Percentiles rank a stretch among this genome's conserved stretches.
Conservation (phyloP, 2,113 vertebrate species). For the Microcebus lehilahytsara region DNA sequence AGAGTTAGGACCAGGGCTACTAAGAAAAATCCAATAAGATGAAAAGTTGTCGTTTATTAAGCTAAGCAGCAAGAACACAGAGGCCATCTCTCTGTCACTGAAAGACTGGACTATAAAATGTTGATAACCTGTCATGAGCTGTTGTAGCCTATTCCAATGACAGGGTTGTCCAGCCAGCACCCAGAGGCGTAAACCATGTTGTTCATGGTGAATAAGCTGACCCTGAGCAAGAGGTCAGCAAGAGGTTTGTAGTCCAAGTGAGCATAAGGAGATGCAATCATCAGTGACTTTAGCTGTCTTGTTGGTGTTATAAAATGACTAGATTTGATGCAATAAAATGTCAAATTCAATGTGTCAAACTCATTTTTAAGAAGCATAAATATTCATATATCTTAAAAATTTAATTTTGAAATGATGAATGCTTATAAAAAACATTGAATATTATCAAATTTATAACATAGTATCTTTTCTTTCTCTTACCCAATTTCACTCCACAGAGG, state of each 20-base stretch:
- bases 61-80: neutral
- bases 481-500: neutral
- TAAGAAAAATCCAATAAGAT: neutral
- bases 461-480: neutral
- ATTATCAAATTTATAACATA: neutral
- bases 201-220: neutral
- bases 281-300: neutral
- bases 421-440: neutral
- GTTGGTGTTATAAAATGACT: neutral
- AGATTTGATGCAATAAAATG: neutral
- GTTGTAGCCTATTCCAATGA: neutral
- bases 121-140: neutral
- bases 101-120: neutral
- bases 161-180: neutral
- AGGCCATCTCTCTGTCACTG: neutral
- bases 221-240: neutral
- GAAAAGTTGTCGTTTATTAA: neutral
- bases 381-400: neutral
- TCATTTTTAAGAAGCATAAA: neutral
- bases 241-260: neutral
- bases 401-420: neutral
- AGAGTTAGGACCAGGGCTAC: neutral
- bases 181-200: neutral
- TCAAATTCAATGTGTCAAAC: neutral
- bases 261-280: neutral